Conservation (phyloP, 2,888 invertebrate species). For the Patella ulyssiponensis region DNA sequence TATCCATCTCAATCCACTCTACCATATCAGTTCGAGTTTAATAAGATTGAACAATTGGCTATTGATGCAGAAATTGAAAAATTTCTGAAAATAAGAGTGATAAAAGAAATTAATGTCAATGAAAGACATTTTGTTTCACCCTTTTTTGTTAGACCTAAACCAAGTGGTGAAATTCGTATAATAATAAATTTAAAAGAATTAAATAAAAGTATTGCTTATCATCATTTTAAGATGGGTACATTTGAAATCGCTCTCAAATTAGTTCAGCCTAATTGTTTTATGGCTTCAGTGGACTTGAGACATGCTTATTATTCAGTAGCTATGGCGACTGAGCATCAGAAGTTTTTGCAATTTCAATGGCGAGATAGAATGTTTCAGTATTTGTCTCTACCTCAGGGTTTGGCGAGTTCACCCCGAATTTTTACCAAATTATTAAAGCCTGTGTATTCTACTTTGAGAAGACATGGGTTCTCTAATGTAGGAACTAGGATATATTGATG, state of each 20-base stretch:
- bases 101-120: background rate
- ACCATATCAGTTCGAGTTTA: no score
- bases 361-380: constrained; percentile 23
- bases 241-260: background rate
- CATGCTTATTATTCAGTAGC: constrained; percentile 26
- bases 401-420: constrained; percentile 22
- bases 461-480: background rate
- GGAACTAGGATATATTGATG: constrained; percentile 1
- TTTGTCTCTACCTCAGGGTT: constrained; percentile 23
- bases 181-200: constrained; percentile 18
- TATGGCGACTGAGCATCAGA: background rate
- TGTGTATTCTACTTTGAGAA: constrained; percentile 8
- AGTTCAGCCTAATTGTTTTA: background rate
- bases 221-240: constrained; percentile 17
- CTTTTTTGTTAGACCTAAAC: background rate
- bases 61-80: no score
- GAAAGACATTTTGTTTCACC: constrained; percentile 3
- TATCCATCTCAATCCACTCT: no score
- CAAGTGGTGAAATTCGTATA: background rate
- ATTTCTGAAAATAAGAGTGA: no score
- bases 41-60: no score
- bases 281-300: constrained; percentile 15
- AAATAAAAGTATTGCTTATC: constrained; percentile 17
- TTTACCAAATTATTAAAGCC: constrained; percentile 28
- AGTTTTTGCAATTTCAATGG: constrained; percentile 10